Percentiles rank a stretch among this genome's conserved stretches.
Evolutionary conservation across 2,888 invertebrate genomes (phyloP).

Genomic region (Leptopilina syphax): DNA sequence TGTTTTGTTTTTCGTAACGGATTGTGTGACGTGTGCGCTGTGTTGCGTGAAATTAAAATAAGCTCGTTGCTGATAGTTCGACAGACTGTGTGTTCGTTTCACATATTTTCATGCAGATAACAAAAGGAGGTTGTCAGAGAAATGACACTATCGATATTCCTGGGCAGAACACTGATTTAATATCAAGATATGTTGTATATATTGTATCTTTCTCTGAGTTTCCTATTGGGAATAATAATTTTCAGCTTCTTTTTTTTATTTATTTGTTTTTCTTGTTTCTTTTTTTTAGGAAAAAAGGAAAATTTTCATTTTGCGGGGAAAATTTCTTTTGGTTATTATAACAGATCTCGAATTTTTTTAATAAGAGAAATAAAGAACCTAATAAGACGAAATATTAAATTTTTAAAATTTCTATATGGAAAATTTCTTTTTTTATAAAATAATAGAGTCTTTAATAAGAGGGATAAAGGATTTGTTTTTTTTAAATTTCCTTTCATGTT

Average conservation of each 20-base stretch:
- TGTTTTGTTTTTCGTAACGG: background rate
- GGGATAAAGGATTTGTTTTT: no score
- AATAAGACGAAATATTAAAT: no score
- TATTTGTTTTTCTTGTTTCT: no score
- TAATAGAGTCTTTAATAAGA: no score
- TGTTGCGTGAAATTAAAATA: constrained; percentile 36
- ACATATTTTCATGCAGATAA: constrained; percentile 22
- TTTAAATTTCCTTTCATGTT: no score
- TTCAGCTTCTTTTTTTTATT: no score
- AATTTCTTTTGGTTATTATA: background rate
- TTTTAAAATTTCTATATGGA: no score
- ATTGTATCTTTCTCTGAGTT: background rate
- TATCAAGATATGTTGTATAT: background rate
- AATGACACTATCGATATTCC: background rate
- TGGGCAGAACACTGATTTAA: background rate
- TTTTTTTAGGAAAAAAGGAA: background rate
- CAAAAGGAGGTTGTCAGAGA: constrained; percentile 12
- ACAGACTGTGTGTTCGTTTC: constrained; percentile 7
- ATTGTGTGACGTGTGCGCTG: constrained; percentile 19
- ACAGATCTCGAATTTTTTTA: no score
- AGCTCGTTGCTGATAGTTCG: background rate
- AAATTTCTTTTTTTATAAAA: no score
- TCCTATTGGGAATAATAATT: background rate
- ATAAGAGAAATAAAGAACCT: no score
- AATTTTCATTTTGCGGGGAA: background rate